Conservation (phyloP, 2,113 vertebrate genomes). For the Puma concolor region DNA sequence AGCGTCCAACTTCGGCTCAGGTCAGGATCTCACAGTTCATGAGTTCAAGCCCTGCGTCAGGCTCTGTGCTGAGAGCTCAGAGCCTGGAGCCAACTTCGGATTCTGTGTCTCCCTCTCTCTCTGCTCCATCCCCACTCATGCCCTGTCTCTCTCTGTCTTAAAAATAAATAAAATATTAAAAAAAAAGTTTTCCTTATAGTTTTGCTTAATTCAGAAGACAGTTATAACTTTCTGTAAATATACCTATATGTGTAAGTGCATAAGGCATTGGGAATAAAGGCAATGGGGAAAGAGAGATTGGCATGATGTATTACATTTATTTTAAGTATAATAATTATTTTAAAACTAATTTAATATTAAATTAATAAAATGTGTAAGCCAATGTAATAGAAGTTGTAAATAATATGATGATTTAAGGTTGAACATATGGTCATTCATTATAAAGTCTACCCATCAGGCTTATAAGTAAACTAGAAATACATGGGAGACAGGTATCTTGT, state of each 20-base stretch:
- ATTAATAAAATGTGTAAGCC: not conserved
- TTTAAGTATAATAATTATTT: not conserved
- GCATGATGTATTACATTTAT: not conserved
- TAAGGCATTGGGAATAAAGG: not conserved
- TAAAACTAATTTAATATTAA: not conserved
- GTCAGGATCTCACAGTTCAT: no score
- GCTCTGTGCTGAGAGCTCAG: no score
- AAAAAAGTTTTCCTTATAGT: not conserved
- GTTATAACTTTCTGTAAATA: not conserved
- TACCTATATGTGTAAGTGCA: not conserved
- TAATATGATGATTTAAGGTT: not conserved
- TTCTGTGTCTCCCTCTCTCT: no score
- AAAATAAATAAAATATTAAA: no score
- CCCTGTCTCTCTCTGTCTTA: no score
- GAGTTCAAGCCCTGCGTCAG: no score
- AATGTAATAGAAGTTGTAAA: not conserved
- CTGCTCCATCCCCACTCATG: no score
- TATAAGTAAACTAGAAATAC: not conserved
- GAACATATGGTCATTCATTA: not conserved
- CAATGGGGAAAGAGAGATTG: not conserved
- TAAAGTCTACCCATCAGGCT: not conserved
- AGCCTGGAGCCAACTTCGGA: no score
- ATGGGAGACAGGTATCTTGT: not conserved
- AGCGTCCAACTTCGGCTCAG: no score
- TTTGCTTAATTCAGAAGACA: not conserved